phyloP scores from a whole-genome alignment of 1,140 invertebrate genomes.

The Temnothorax curvispinosus region DNA sequence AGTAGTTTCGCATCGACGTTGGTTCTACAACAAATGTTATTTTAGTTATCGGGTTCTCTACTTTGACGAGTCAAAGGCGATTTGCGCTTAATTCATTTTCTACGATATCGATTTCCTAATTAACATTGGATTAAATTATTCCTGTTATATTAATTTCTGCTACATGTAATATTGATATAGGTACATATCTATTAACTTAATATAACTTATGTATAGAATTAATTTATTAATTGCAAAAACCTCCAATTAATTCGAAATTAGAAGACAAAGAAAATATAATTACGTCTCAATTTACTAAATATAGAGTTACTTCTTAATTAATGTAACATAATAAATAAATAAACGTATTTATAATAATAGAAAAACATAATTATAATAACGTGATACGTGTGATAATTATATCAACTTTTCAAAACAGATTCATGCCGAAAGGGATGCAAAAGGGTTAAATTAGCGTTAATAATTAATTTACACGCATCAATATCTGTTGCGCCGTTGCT shows the following conservation, averaged over 20 bases:
- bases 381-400: not conserved
- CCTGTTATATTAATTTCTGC: not conserved
- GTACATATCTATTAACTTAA: not conserved
- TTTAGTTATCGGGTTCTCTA: constrained; percentile 8
- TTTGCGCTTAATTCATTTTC: not conserved
- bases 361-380: not conserved
- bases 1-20: not conserved
- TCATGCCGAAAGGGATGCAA: not conserved
- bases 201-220: not conserved
- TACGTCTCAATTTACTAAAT: not conserved
- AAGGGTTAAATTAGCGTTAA: constrained; percentile 20
- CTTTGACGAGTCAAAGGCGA: not conserved
- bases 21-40: not conserved
- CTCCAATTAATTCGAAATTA: not conserved
- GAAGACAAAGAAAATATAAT: not conserved
- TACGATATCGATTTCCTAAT: not conserved
- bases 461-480: constrained; percentile 27
- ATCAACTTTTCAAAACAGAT: not conserved
- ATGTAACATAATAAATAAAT: not conserved
- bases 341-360: not conserved
- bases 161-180: not conserved
- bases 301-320: not conserved
- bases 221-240: not conserved
- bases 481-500: not conserved
- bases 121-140: not conserved